These are phyloP conservation scores for Bombus polaris DNA, from an alignment of 1,140 invertebrate genomes.

Conservation along the genomic window DNA sequence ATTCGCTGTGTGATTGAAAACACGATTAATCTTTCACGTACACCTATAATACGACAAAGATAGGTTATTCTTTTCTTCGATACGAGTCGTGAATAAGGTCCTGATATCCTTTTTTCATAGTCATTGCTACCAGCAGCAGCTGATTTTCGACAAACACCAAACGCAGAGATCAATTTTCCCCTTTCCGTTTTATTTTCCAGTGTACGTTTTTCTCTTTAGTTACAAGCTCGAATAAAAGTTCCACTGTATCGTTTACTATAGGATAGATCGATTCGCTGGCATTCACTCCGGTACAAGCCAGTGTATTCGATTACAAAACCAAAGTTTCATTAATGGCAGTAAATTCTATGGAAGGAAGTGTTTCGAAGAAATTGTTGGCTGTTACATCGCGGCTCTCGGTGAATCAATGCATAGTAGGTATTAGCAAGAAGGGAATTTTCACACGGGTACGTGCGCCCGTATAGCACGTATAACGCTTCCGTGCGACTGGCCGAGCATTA, in stretches of 20 bases:
- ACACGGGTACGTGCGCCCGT: neutral
- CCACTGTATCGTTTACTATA: neutral
- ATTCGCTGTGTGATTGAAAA: neutral
- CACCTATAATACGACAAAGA: no score
- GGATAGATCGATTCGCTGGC: neutral
- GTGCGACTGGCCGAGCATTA: constrained; percentile 63
- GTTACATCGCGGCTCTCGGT: neutral
- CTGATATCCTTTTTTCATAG: no score
- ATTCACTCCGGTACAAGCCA: neutral
- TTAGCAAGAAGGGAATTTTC: neutral
- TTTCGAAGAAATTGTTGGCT: neutral
- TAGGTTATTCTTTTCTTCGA: neutral
- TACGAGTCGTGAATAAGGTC: no score
- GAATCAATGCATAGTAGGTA: neutral
- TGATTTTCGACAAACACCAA: neutral
- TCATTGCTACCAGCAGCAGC: neutral
- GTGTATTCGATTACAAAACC: neutral
- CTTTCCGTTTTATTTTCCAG: neutral
- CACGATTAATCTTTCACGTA: neutral
- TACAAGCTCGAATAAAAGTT: neutral
- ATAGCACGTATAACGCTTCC: neutral
- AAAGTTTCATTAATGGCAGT: neutral
- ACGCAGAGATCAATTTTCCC: neutral
- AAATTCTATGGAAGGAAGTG: neutral
- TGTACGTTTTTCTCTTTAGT: neutral